Percentiles rank a stretch among this genome's conserved stretches.
Evolutionary conservation across 2,797 vertebrate species (phyloP).

Genomic region (Hemitrygon akajei): DNA sequence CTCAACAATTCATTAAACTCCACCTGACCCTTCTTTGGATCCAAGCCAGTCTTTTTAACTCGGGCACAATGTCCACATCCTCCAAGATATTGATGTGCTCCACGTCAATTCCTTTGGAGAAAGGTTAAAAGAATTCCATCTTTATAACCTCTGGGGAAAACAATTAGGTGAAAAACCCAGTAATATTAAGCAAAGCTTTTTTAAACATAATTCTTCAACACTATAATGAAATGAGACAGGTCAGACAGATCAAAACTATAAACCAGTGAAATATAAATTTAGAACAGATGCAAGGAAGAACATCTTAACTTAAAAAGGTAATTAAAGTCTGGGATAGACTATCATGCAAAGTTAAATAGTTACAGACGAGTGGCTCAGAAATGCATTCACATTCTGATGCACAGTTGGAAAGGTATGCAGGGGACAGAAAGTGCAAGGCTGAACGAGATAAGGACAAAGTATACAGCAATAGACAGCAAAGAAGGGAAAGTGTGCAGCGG

Average conservation of each 20-base stretch:
- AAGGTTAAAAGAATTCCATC: neutral
- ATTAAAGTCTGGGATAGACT: neutral
- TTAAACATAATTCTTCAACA: neutral
- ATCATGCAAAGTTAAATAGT: neutral
- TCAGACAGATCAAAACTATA: neutral
- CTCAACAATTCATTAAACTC: too few species aligned
- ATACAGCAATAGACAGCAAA: constrained; percentile 34
- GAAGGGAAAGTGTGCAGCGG: constrained; percentile 34
- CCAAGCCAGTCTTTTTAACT: too few species aligned
- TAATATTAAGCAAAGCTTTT: neutral
- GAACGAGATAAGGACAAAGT: too few species aligned
- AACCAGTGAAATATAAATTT: neutral
- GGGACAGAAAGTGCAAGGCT: too few species aligned
- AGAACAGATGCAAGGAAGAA: neutral
- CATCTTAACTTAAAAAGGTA: neutral
- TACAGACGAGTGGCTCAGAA: neutral
- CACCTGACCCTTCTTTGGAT: too few species aligned
- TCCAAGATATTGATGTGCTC: too few species aligned
- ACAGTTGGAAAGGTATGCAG: neutral
- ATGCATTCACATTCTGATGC: neutral
- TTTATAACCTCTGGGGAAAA: neutral
- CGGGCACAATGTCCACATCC: too few species aligned
- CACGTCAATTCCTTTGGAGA: neutral
- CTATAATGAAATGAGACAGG: neutral
- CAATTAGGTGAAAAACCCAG: neutral